Evolutionary conservation across 2,113 vertebrate genomes (phyloP), one percentile per base, ranked within the genome.

Genomic region (Seriola rivoliana): DNA sequence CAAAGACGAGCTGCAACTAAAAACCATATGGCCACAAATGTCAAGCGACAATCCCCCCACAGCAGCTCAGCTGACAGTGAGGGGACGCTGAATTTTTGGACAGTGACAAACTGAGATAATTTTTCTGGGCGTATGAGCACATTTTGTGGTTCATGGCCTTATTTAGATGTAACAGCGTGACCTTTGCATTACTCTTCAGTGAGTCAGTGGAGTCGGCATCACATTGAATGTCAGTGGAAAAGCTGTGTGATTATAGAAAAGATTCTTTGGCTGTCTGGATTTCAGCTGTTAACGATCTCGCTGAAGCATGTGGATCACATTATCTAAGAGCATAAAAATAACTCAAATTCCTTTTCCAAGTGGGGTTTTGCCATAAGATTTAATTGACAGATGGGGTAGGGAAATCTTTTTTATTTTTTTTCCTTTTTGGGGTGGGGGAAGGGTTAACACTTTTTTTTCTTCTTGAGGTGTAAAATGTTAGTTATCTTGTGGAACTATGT

Each of bases 321-420:
- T 42, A 73, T 78, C 59, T 25, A n/a, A 65, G 52, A 69, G 46
- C 62, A 34, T 58, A 25, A 58, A 87, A 81, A 80, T 65, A 81
- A 69, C 65, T 66, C 52, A n/a, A 50, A 77, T 75, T 89, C 54
- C 70, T 38, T 69, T 81, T 87, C 72, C 73, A 84, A 64, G 77
- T 79, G 71, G 69, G 34, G 5, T 76, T 86, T 89, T 81, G 57
- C 72, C 38, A 58, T 29, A 64, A 89, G 78, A 73, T 90, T 80
- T 75, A 85, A 86, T 75, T 73, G 40, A 69, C 50, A 67, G 11
- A 52, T 34, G n/a, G 40, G 36, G 38, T 57, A 21, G 14, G 21
- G 14, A 59, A 59, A 50, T 55, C 38, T 44, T 48, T 4, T 48
- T 34, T 48, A 32, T 21, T 52, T 44, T 44, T 34, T 8, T 14